A percentile compares a stretch with the other conserved stretches of the same genome.
These are phyloP conservation scores for Limnephilus rhombicus DNA, from an alignment of 2,888 invertebrate genomes.

Conservation along the genomic window DNA sequence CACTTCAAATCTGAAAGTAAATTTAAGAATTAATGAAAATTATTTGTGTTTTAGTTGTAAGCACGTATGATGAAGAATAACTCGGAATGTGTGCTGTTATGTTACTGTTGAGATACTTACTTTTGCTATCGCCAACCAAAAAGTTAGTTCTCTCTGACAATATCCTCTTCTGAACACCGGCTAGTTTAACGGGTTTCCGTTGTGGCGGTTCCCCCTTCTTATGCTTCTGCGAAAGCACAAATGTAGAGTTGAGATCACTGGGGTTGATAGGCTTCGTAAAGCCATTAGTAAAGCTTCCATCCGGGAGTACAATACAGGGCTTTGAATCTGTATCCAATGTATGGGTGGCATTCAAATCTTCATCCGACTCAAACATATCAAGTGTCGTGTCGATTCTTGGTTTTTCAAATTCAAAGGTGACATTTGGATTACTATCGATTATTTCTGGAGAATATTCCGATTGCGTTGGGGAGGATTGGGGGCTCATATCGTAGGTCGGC, in stretches of 20 bases:
- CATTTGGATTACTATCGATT: constrained; percentile 4
- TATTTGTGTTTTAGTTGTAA: not conserved
- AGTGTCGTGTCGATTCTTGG: not conserved
- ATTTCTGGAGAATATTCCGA: constrained; percentile 29
- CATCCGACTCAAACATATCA: constrained; percentile 43
- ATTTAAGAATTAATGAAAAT: not conserved
- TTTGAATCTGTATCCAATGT: constrained; percentile 42
- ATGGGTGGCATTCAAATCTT: constrained; percentile 61
- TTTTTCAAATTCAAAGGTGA: constrained; percentile 34
- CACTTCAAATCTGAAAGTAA: constrained; percentile 20
- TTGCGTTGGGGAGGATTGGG: constrained; percentile 30
- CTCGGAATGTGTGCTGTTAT: not conserved
- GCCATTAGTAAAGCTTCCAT: constrained; percentile 27
- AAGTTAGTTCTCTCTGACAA: constrained; percentile 73
- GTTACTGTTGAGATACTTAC: constrained; percentile 67
- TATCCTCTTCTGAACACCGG: constrained; percentile 70
- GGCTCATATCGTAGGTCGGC: constrained; percentile 43
- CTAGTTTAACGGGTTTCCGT: constrained; percentile 65
- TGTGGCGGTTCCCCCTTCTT: constrained; percentile 46
- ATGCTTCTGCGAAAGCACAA: constrained; percentile 72
- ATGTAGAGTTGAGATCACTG: constrained; percentile 74
- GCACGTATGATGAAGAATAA: not conserved
- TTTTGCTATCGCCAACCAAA: constrained; percentile 70
- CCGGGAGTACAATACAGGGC: constrained; percentile 45
- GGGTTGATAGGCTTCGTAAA: constrained; percentile 69